Evolutionary conservation across 2,888 invertebrate genomes (phyloP).

Genomic region (Eurois occulta): DNA sequence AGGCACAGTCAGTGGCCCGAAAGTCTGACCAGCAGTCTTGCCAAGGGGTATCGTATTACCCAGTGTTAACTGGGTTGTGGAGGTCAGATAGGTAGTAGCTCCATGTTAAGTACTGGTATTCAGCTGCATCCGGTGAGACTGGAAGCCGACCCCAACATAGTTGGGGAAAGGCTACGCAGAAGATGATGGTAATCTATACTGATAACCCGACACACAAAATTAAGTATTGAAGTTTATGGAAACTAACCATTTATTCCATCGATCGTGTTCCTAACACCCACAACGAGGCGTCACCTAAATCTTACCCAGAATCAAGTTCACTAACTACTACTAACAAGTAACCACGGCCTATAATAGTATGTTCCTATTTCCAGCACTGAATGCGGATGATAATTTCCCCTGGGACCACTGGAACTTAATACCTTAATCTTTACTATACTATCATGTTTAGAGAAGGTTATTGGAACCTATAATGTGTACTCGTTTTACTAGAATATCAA

Average conservation of each 20-base stretch:
- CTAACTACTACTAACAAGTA: background rate
- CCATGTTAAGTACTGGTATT: too few species aligned
- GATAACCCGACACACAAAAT: background rate
- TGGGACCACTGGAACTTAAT: constrained; percentile 39
- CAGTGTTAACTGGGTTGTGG: too few species aligned
- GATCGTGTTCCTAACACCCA: background rate
- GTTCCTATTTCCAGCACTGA: constrained; percentile 44
- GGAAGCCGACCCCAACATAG: too few species aligned
- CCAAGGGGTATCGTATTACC: too few species aligned
- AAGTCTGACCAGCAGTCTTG: too few species aligned
- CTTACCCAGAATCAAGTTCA: background rate
- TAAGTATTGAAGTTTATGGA: background rate
- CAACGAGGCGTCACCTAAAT: constrained; percentile 3
- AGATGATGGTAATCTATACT: too few species aligned
- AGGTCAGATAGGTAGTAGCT: too few species aligned
- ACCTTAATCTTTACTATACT: constrained; percentile 41
- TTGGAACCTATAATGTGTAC: constrained; percentile 2
- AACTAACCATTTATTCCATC: background rate
- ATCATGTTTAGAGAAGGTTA: constrained; percentile 1
- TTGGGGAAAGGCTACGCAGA: too few species aligned
- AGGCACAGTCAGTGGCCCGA: too few species aligned
- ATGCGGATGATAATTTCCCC: constrained; percentile 58
- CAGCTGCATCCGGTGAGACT: too few species aligned
- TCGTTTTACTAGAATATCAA: background rate
- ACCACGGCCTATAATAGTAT: constrained; percentile 13